A percentile compares a stretch with the other conserved stretches of the same genome.
phyloP scores from a whole-genome alignment of 2,888 invertebrate species.

The Lochmaea crataegi region DNA sequence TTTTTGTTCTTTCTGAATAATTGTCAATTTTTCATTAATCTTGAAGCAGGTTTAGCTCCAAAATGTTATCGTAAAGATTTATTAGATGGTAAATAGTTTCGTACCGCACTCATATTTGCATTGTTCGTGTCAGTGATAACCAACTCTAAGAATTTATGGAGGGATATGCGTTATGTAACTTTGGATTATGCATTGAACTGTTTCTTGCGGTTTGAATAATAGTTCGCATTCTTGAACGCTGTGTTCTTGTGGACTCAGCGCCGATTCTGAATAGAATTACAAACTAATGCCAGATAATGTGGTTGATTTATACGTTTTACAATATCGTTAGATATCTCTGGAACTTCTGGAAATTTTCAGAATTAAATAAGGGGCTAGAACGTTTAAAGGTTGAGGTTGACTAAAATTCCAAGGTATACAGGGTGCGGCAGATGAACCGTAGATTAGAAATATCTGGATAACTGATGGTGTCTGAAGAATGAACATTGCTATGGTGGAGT shows the following conservation, averaged over 20 bases:
- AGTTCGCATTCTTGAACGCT: conserved; percentile 32
- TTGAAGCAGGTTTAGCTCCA: not conserved
- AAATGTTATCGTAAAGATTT: conserved; percentile 17
- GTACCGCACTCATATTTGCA: conserved; percentile 34
- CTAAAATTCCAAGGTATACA: too few relatives aligned
- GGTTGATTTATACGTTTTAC: conserved; percentile 26
- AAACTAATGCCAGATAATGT: conserved; percentile 26
- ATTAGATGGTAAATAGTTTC: conserved; percentile 26
- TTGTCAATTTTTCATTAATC: too few relatives aligned
- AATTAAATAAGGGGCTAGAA: not conserved
- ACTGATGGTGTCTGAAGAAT: too few relatives aligned
- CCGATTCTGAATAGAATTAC: conserved; percentile 30
- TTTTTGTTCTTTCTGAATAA: too few relatives aligned
- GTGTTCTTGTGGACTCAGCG: conserved; percentile 25
- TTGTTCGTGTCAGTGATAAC: conserved; percentile 40
- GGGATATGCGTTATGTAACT: conserved; percentile 30
- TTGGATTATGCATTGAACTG: conserved; percentile 35
- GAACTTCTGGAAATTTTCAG: not conserved
- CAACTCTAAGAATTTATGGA: conserved; percentile 35
- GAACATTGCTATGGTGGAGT: too few relatives aligned
- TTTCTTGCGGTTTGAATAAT: conserved; percentile 32
- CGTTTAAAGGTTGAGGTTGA: not conserved
- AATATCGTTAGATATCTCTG: conserved; percentile 8
- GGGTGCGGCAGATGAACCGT: too few relatives aligned
- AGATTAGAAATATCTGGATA: too few relatives aligned